Percentiles rank a stretch among this genome's conserved stretches.
phyloP scores from a whole-genome alignment of 1,140 invertebrate species.

The Bombus confusus region DNA sequence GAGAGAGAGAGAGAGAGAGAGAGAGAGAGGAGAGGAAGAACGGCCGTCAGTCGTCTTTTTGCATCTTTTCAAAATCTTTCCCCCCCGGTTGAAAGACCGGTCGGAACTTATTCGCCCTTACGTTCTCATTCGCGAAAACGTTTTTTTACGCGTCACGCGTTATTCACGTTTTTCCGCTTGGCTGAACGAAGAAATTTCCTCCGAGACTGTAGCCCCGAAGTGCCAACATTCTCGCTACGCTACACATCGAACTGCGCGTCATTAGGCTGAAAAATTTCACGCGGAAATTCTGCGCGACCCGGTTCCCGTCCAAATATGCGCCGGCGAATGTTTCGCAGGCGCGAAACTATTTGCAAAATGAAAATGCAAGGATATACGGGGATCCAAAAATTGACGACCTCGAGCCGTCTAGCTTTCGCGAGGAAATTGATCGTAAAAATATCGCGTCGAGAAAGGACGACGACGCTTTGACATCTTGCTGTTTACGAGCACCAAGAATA shows the following conservation, averaged over 20 bases:
- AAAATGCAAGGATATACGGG: background rate
- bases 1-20: background rate
- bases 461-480: slow-evolving; percentile 26
- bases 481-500: slow-evolving; percentile 46
- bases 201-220: background rate
- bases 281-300: background rate
- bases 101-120: background rate
- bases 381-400: slow-evolving; percentile 1
- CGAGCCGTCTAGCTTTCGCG: slow-evolving; percentile 34
- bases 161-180: slow-evolving; percentile 7
- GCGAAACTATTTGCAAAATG: slow-evolving; percentile 36
- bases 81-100: background rate
- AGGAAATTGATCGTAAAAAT: slow-evolving; percentile 54
- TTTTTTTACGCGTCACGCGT: slow-evolving; percentile 39
- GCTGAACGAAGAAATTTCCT: background rate
- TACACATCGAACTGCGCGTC: background rate
- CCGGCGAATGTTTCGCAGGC: background rate
- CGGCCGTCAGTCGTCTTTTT: slow-evolving; percentile 25
- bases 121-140: slow-evolving; percentile 19
- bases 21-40: background rate
- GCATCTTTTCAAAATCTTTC: slow-evolving; percentile 22
- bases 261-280: slow-evolving; percentile 23
- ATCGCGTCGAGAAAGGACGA: background rate
- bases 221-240: background rate
- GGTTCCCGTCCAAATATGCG: slow-evolving; percentile 2